A percentile compares a stretch with the other conserved stretches of the same genome.
Evolutionary conservation across 1,140 invertebrate genomes (phyloP).

Genomic region (Myzus persicae): DNA sequence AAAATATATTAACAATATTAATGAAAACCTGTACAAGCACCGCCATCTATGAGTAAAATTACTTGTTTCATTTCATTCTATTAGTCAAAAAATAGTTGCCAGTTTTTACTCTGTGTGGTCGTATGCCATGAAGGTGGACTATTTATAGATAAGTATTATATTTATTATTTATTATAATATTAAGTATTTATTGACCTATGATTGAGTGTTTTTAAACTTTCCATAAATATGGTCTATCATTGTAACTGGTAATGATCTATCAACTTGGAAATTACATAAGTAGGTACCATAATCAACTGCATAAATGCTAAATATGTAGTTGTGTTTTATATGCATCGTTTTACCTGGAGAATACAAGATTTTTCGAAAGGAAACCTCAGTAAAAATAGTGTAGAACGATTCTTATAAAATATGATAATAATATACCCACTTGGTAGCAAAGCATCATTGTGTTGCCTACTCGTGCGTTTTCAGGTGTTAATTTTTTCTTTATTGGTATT

Average conservation of each 20-base stretch:
- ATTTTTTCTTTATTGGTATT: too few relatives aligned
- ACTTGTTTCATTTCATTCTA: neutral
- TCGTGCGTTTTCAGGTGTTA: neutral
- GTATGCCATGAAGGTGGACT: neutral
- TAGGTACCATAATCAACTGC: neutral
- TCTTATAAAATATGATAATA: neutral
- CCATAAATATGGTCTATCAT: neutral
- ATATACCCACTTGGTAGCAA: neutral
- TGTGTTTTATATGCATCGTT: neutral
- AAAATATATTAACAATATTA: neutral
- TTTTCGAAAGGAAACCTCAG: neutral
- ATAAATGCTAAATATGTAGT: neutral
- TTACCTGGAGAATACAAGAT: rapidly evolving
- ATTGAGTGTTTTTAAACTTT: neutral
- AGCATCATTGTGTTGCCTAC: neutral
- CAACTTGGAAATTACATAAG: neutral
- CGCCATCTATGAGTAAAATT: neutral
- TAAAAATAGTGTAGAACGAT: neutral
- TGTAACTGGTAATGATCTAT: neutral
- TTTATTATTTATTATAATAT: neutral
- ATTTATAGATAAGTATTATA: neutral
- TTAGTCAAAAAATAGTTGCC: neutral
- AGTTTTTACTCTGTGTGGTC: neutral
- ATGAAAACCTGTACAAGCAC: neutral
- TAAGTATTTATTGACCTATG: neutral